phyloP scores from a whole-genome alignment of 2,888 invertebrate genomes.

The Cordilura impudica region DNA sequence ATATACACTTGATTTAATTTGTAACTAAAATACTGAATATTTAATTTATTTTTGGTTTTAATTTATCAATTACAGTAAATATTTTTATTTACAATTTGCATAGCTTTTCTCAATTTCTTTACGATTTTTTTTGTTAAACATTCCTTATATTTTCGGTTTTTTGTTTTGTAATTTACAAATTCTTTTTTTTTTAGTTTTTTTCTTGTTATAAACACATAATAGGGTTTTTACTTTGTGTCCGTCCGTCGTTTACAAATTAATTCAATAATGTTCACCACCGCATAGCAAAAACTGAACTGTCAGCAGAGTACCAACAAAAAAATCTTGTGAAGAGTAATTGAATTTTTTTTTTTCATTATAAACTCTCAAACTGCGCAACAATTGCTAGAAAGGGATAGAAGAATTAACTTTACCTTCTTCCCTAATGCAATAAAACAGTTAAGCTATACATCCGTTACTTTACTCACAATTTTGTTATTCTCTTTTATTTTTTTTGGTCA shows the following conservation, averaged over 20 bases:
- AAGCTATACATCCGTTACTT: not conserved
- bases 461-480: slow-evolving; percentile 12
- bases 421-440: not conserved
- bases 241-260: slow-evolving; percentile 64
- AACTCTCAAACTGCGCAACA: slow-evolving; percentile 52
- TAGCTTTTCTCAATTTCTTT: not conserved
- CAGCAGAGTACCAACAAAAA: slow-evolving; percentile 73
- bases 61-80: not conserved
- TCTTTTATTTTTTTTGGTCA: not conserved
- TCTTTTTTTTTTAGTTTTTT: slow-evolving; percentile 31
- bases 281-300: slow-evolving; percentile 78
- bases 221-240: slow-evolving; percentile 60
- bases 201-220: slow-evolving; percentile 41
- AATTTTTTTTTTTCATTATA: slow-evolving; percentile 42
- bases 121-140: slow-evolving; percentile 6
- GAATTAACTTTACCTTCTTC: not conserved
- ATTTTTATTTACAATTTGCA: slow-evolving; percentile 20
- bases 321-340: slow-evolving; percentile 64
- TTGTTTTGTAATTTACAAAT: slow-evolving; percentile 47
- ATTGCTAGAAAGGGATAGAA: slow-evolving; percentile 24
- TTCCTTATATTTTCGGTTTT: slow-evolving; percentile 21
- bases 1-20: slow-evolving; percentile 66
- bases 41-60: slow-evolving; percentile 31
- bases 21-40: slow-evolving; percentile 50
- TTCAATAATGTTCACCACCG: slow-evolving; percentile 70